These are phyloP conservation scores for Macquaria ambigua DNA, from an alignment of 2,113 vertebrate genomes.

Conservation along the genomic window DNA sequence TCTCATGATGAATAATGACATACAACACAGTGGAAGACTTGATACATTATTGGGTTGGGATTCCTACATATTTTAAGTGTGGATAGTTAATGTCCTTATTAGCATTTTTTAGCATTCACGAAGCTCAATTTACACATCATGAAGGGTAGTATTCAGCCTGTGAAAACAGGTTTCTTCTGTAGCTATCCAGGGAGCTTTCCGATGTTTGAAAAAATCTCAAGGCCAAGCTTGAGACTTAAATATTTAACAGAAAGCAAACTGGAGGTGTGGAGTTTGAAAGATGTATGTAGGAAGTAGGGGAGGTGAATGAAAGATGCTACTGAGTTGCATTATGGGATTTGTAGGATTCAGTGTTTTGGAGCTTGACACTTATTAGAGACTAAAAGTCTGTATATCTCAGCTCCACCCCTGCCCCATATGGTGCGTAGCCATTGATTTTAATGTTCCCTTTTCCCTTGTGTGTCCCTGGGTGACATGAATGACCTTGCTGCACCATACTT, in stretches of 20 bases:
- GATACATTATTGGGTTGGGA: background rate
- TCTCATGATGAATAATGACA: background rate
- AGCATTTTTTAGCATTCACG: conserved; percentile 13
- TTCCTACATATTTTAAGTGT: background rate
- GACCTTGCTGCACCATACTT: background rate
- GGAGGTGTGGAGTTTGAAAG: background rate
- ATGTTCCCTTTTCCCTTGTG: background rate
- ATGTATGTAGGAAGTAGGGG: too few relatives aligned
- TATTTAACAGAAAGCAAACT: too few relatives aligned
- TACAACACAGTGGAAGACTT: background rate
- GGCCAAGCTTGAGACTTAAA: too few relatives aligned
- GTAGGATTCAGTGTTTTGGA: background rate
- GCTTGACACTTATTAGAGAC: background rate
- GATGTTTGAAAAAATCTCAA: background rate
- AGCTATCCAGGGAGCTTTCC: background rate
- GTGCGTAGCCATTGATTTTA: background rate
- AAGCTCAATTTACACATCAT: too few relatives aligned
- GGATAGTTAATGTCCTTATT: conserved; percentile 1
- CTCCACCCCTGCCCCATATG: background rate
- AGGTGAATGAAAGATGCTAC: too few relatives aligned
- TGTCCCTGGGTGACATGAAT: background rate
- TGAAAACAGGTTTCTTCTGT: background rate
- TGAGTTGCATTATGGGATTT: background rate
- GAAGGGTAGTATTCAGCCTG: background rate
- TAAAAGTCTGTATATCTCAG: background rate